Evolutionary conservation across 1,140 invertebrate species (phyloP), one percentile per base, ranked within the genome.

Genomic region (Oreohelix idahoensis): DNA sequence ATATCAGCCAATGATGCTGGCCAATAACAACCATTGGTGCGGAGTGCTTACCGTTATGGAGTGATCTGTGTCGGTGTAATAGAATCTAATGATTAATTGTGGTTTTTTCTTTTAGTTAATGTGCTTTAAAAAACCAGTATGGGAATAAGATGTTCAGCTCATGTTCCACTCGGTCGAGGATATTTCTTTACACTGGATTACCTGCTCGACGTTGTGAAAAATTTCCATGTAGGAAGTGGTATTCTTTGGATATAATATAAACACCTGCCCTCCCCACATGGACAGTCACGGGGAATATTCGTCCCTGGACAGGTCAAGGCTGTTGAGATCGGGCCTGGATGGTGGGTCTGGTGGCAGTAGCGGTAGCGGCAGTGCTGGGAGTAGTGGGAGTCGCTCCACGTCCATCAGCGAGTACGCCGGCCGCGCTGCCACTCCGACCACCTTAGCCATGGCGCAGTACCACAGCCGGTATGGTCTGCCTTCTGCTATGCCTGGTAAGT

Each of bases 261-360:
- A 26, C 15, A 58, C n/a, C 63, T 32, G 26, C 17, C 49, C 26
- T 69, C 45, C 77, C 63, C 77, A 15, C n/a, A 79, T 79, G 77
- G 77, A 79, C 77, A 66, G 36, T 35, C 77, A 79, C 77, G 77
- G 77, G 39, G 77, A 79, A 17, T 79, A 66, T 45, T 63, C 51
- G 2, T 32, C 77, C 15, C 36, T 79, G 51, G 77, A 79, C 13
- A 63, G 77, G 53, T 66, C 77, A 53, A 17, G 77, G 35, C 45
- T 79, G 58, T n/a, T 79, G 29, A 45, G 49, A 13, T 36, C 77
- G 17, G 58, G 77, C 77, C 38, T 69, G 32, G 77, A 63, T 23
- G 77, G 77, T 11, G 49, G 36, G 4, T 13, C 36, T 17, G 51
- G 76, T 35, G 71, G 71, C n/a, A 42, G 53, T 35, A 42, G 32